Evolutionary conservation across 2,113 vertebrate genomes (phyloP), one percentile per base, ranked within the genome.

Genomic region (Sinosuthora webbiana): DNA sequence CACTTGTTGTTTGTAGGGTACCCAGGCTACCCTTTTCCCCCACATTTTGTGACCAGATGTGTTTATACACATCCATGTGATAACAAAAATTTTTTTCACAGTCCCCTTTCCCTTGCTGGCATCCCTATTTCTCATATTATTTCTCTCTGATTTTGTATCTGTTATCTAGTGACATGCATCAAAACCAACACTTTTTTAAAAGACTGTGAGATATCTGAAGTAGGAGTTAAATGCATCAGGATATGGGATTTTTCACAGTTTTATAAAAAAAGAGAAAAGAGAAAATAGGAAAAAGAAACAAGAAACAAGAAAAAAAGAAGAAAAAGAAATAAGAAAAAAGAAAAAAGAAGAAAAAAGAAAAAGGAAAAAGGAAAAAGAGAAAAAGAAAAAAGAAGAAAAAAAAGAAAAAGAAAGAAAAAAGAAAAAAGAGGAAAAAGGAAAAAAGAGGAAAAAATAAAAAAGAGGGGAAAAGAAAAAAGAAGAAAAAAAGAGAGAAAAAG

Each of bases 381-480:
- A 12, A 13, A 47, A 23, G 11, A 31, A 82, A 78, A 16, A 30
- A 0, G 21, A 59, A 13, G 15, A 19, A 10, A n/a, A 60, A 87
- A 82, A 16, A 8, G 0, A 41, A 67, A 37, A 15, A 19, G 9
- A 82, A 82, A 19, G 23, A 0, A 23, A 63, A 5, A 31, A 24
- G 7, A 0, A 11, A 42, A 57, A 62, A 35, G 12, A 3, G 7
- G 10, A 13, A 10, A 22, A 13, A 81, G 78, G 18, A 3, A 0
- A 12, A 42, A 53, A 57, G 35, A 14, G 3, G 7, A 12, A 13
- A 9, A 22, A 3, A 0, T 10, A 42, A 53, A 62, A 41, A 12
- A 3, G 7, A 12, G 13, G 9, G 17, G 3, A 0, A 12, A 42
- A 57, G 57, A 35, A 14, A 3, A 37, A 15, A 19, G 9, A 82